Conservation (phyloP, 64 coral and sea anemone genomes). For the Trachythela sp. region DNA sequence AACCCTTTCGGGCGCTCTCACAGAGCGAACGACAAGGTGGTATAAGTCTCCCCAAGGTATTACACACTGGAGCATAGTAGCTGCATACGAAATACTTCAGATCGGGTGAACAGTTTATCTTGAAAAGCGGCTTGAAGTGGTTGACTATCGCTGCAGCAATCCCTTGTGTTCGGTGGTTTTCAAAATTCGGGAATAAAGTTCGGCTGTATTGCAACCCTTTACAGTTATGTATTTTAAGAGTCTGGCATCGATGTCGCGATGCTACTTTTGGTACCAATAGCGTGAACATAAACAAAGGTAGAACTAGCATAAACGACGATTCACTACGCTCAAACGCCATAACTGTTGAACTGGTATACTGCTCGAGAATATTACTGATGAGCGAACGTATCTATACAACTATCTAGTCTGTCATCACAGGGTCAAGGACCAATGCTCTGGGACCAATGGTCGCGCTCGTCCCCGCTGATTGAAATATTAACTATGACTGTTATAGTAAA, state of each 20-base stretch:
- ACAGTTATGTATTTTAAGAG: slow-evolving; percentile 38
- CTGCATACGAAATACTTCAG: slow-evolving; percentile 50
- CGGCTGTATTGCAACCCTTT: slow-evolving; percentile 41
- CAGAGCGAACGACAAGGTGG: slow-evolving; percentile 52
- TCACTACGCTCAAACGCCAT: neutral
- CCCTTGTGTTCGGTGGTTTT: slow-evolving; percentile 33
- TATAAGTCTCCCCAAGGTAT: neutral
- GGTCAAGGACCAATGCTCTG: neutral
- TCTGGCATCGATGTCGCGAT: neutral
- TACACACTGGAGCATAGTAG: slow-evolving; percentile 44
- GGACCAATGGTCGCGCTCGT: too few species aligned
- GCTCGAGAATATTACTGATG: neutral
- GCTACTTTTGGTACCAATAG: neutral
- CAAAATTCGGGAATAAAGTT: slow-evolving; percentile 57
- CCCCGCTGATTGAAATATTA: too few species aligned
- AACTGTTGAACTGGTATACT: neutral
- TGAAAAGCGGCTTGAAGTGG: slow-evolving; percentile 39
- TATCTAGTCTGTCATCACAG: neutral
- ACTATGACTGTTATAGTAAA: too few species aligned
- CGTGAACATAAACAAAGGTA: neutral
- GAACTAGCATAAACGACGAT: neutral
- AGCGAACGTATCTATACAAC: neutral
- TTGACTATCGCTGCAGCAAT: slow-evolving; percentile 14
- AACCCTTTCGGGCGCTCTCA: slow-evolving; percentile 43
- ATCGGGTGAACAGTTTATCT: slow-evolving; percentile 50